A percentile compares a stretch with the other conserved stretches of the same genome.
These are phyloP conservation scores for Nylanderia fulva DNA, from an alignment of 1,140 invertebrate species.

Conservation along the genomic window DNA sequence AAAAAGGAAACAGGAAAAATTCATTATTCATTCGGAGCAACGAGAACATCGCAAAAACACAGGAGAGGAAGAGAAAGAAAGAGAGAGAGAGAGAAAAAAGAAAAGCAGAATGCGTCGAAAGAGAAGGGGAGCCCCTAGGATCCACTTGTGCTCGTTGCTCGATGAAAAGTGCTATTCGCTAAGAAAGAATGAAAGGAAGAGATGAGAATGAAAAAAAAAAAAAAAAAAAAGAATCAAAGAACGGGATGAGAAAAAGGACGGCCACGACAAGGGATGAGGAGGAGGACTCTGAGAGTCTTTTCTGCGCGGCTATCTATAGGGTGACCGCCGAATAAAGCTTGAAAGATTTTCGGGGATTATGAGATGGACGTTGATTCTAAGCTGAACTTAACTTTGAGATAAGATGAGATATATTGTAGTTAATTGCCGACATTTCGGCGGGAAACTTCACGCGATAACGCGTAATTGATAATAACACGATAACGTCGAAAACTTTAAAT, in stretches of 20 bases:
- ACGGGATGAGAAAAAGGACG: constrained; percentile 43
- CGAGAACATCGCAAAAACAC: constrained; percentile 35
- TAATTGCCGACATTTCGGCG: constrained; percentile 37
- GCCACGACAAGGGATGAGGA: constrained; percentile 27
- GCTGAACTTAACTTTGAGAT: constrained; percentile 53
- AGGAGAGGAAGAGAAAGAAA: background rate
- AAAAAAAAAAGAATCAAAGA: constrained; percentile 55
- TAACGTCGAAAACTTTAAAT: background rate
- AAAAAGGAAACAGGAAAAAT: constrained; percentile 46
- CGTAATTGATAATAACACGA: constrained; percentile 45
- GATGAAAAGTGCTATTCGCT: constrained; percentile 59
- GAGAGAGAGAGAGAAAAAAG: background rate
- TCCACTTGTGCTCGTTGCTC: constrained; percentile 52
- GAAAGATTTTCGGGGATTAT: constrained; percentile 61
- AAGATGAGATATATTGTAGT: constrained; percentile 47
- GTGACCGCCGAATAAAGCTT: constrained; percentile 60
- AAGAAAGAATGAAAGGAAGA: constrained; percentile 36
- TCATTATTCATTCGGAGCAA: constrained; percentile 65
- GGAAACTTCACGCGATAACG: constrained; percentile 10
- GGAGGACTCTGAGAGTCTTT: constrained; percentile 53
- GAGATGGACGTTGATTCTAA: constrained; percentile 51
- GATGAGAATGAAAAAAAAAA: constrained; percentile 37
- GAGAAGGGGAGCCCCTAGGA: constrained; percentile 29
- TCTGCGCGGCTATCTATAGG: constrained; percentile 54
- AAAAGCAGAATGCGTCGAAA: background rate